Percentiles rank a stretch among this genome's conserved stretches.
These are phyloP conservation scores for Palaemon carinicauda DNA, from an alignment of 1,140 invertebrate genomes.

Conservation along the genomic window DNA sequence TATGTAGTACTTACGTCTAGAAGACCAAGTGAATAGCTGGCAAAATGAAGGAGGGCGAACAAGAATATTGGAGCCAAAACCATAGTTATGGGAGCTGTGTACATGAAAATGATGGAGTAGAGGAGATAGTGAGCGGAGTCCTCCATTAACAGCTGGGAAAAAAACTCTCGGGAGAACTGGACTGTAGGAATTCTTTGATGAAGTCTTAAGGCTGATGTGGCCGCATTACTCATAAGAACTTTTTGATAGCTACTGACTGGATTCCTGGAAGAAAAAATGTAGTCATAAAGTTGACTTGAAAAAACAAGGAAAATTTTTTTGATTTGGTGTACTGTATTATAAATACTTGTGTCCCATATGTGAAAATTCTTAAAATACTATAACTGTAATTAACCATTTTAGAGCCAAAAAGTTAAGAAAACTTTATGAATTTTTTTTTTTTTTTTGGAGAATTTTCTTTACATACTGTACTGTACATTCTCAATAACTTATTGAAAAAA, in stretches of 20 bases:
- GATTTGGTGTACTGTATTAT: too few species aligned
- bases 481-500: too few species aligned
- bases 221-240: constrained; percentile 88
- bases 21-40: constrained; percentile 86
- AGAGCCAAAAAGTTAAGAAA: too few species aligned
- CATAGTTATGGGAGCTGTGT: constrained; percentile 88
- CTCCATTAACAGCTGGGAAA: constrained; percentile 81
- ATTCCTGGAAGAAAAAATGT: constrained; percentile 70
- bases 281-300: too few species aligned
- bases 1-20: constrained; percentile 81
- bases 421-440: too few species aligned
- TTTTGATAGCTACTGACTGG: constrained; percentile 88
- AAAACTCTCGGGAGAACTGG: constrained; percentile 81
- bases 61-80: constrained; percentile 87
- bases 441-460: too few species aligned
- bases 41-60: constrained; percentile 89
- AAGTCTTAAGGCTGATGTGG: constrained; percentile 89
- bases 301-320: too few species aligned
- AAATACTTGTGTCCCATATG: too few species aligned
- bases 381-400: too few species aligned
- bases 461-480: too few species aligned
- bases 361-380: too few species aligned
- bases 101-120: constrained; percentile 93
- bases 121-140: constrained; percentile 97
- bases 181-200: constrained; percentile 89